These are phyloP conservation scores for Pediacus dermestoides DNA, from an alignment of 2,888 invertebrate genomes.

Conservation along the genomic window DNA sequence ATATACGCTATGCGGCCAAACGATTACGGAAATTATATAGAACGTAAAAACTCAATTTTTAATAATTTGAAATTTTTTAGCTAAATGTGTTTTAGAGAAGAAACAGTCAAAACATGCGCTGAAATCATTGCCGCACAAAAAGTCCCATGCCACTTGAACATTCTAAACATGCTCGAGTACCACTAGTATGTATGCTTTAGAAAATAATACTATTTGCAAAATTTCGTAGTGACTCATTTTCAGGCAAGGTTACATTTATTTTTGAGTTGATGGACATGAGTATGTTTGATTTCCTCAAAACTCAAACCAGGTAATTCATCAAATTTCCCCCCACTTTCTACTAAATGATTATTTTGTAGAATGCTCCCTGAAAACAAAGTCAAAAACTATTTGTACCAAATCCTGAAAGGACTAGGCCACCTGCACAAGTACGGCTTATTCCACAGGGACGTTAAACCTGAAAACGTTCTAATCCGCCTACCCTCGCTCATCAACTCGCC, in stretches of 20 bases:
- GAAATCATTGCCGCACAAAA: conserved; percentile 62
- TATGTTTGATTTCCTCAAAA: conserved; percentile 58
- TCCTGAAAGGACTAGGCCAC: conserved; percentile 59
- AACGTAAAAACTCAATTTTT: conserved; percentile 45
- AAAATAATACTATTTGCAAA: conserved; percentile 11
- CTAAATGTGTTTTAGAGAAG: conserved; percentile 41
- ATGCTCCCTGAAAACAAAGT: conserved; percentile 54
- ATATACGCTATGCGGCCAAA: conserved; percentile 60
- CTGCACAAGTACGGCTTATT: conserved; percentile 61
- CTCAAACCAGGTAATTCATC: conserved; percentile 12
- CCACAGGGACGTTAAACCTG: conserved; percentile 69
- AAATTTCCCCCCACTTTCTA: conserved; percentile 8
- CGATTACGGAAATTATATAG: conserved; percentile 59
- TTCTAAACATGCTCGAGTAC: conserved; percentile 60
- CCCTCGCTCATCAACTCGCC: conserved; percentile 26
- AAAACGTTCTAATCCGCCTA: conserved; percentile 64
- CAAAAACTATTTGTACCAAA: conserved; percentile 59
- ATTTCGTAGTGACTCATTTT: conserved; percentile 53
- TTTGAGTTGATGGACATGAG: conserved; percentile 71
- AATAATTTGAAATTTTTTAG: neutral
- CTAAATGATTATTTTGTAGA: conserved; percentile 34
- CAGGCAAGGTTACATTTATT: conserved; percentile 58
- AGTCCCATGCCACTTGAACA: conserved; percentile 58
- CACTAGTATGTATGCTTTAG: conserved; percentile 55
- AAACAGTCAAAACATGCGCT: conserved; percentile 53